Evolutionary conservation across 2,113 vertebrate species (phyloP), one percentile per base, ranked within the genome.

Genomic region (Nothobranchius furzeri): DNA sequence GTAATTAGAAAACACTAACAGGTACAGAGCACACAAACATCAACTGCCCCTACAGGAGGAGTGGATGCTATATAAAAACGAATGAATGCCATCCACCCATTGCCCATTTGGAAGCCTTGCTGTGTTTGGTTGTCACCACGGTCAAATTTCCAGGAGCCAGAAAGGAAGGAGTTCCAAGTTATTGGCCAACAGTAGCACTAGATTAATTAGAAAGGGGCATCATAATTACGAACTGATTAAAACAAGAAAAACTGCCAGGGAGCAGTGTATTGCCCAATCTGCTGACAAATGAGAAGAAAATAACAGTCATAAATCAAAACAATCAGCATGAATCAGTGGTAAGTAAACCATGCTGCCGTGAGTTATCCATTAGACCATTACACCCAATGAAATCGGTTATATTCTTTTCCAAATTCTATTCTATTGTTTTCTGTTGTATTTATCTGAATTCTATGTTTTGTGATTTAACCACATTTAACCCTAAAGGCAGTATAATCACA

Each of bases 211-310:
- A 12, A 17, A n/a, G n/a, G n/a, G 37, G n/a, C 35, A 8, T 24
- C 37, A 20, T 59, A 58, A 58, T 58, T 37, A 58, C 6, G n/a
- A 45, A 43, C 40, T 59, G 56, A 59, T 43, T 59, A 59, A 59
- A 59, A 43, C 11, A 12, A 24, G 37, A 37, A 24, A 58, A 43
- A 59, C 40, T 45, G 17, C 17, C 56, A 12, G 35, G 24, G 56
- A 10, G 20, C 7, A 58, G 40, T 58, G 40, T 20, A 45, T 24
- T 24, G n/a, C 40, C 7, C 42, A 43, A 12, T 59, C 1, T 37
- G 12, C 40, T 13, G 40, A 43, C n/a, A 25, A 46, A 46, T 45
- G 17, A 20, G 40, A n/a, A 12, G 15, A 43, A 58, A 58, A 17
- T 20, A 58, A 17, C 9, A 58, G 37, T 12, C 10, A 43, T 15